Evolutionary conservation across 2,797 vertebrate genomes (phyloP).

Genomic region (Gambelia wislizenii): DNA sequence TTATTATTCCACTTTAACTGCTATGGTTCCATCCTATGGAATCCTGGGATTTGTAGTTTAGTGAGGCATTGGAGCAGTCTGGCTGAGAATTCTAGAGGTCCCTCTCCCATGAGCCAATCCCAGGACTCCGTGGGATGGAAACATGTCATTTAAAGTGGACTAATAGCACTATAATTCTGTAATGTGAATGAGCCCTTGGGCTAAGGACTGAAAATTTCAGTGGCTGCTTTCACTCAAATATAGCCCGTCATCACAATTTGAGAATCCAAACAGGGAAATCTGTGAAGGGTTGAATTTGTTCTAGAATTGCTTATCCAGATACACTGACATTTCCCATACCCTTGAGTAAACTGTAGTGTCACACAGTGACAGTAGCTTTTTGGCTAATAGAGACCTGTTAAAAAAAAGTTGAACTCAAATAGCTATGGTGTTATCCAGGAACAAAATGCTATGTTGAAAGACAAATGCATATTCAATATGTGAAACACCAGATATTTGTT

Average conservation of each 20-base stretch:
- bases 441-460: background rate
- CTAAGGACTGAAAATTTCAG: background rate
- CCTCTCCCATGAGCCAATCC: no score
- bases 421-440: background rate
- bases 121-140: no score
- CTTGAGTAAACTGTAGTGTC: no score
- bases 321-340: background rate
- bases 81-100: no score
- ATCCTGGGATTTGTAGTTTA: no score
- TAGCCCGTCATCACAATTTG: background rate
- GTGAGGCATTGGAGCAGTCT: no score
- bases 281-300: background rate
- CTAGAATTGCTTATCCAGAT: background rate
- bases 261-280: background rate
- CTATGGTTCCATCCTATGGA: no score
- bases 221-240: background rate
- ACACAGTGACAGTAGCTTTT: background rate
- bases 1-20: no score
- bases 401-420: background rate
- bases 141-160: no score
- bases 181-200: no score
- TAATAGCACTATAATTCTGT: no score
- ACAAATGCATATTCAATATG: background rate
- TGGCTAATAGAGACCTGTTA: background rate
- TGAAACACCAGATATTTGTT: background rate